Conservation (phyloP, 2,797 vertebrate genomes). For the Artibeus jamaicensis region DNA sequence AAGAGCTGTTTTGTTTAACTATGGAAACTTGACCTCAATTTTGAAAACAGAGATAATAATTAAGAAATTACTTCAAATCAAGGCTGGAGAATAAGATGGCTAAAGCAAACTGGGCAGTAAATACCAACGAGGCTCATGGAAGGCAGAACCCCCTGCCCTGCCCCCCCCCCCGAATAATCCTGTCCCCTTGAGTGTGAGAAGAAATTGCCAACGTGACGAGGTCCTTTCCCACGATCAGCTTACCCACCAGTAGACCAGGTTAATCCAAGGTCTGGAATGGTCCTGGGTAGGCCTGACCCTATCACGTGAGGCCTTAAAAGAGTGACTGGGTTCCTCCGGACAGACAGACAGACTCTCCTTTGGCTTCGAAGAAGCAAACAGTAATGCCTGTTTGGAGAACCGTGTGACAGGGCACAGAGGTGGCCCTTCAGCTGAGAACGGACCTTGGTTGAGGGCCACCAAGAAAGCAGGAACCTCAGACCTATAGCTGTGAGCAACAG, state of each 20-base stretch:
- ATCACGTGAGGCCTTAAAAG: not conserved
- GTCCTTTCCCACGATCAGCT: not conserved
- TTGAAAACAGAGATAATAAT: not conserved
- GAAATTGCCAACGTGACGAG: not conserved
- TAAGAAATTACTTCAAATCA: slow-evolving; percentile 1
- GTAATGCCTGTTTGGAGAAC: not conserved
- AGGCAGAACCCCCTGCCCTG: not conserved
- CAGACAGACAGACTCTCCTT: not conserved
- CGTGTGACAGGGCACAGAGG: too few species aligned
- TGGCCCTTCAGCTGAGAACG: not conserved
- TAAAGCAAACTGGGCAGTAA: not conserved
- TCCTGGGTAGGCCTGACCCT: not conserved
- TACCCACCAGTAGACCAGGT: not conserved
- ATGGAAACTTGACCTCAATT: not conserved
- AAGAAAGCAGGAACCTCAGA: not conserved
- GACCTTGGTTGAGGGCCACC: not conserved
- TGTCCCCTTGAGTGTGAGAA: not conserved
- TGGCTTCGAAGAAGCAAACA: not conserved
- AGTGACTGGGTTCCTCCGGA: not conserved
- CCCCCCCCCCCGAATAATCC: too few species aligned
- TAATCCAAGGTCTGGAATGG: not conserved
- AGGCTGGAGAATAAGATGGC: not conserved
- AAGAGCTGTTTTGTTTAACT: not conserved
- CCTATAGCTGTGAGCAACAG: not conserved
- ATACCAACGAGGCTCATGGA: not conserved